A percentile compares a stretch with the other conserved stretches of the same genome.
phyloP scores from a whole-genome alignment of 2,797 vertebrate genomes.

The Sebastes iracundus region DNA sequence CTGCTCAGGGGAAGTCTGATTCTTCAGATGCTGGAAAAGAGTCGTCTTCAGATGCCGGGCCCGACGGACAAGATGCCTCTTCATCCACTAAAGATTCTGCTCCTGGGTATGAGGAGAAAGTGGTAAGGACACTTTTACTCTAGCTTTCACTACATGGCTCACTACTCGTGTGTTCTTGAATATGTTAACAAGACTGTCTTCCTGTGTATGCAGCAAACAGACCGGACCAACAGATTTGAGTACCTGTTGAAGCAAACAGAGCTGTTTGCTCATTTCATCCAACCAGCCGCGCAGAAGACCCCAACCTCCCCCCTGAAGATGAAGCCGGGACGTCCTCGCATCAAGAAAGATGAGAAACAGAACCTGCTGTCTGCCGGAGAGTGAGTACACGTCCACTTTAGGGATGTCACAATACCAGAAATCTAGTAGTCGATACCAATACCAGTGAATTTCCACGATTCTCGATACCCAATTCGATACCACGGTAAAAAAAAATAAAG shows the following conservation, averaged over 20 bases:
- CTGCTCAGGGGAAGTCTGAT: conserved; percentile 78
- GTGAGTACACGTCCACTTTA: conserved; percentile 82
- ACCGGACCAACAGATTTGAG: conserved; percentile 98
- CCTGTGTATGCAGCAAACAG: conserved; percentile 87
- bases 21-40: conserved; percentile 78
- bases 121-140: conserved; percentile 81
- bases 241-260: conserved; percentile 99
- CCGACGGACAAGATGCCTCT: conserved; percentile 85
- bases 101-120: conserved; percentile 96
- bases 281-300: conserved; percentile 98
- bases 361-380: conserved; percentile 95
- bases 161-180: background rate
- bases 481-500: too few relatives aligned
- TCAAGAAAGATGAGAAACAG: conserved; percentile 98
- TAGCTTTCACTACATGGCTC: background rate
- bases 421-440: too few relatives aligned
- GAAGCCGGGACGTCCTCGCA: conserved; percentile 96
- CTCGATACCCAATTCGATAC: too few relatives aligned
- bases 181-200: background rate
- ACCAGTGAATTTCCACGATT: too few relatives aligned
- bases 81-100: conserved; percentile 85
- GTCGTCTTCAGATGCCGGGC: conserved; percentile 77
- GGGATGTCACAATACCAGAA: too few relatives aligned
- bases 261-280: conserved; percentile 98
- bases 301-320: conserved; percentile 99